Evolutionary conservation across 2,797 vertebrate genomes (phyloP).

Genomic region (Acanthurus leucopareius): DNA sequence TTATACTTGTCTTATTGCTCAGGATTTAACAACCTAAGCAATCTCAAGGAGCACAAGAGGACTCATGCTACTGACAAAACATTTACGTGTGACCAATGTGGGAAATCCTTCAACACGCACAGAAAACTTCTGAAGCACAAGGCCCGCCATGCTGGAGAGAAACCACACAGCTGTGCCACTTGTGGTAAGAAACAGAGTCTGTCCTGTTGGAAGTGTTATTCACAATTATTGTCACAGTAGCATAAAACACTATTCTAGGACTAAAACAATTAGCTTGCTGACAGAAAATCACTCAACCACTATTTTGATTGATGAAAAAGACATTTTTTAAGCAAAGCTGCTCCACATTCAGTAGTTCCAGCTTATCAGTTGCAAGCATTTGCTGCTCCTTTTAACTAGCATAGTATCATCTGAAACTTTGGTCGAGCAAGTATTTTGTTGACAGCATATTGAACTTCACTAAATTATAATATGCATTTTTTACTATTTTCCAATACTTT

Average conservation of each 20-base stretch:
- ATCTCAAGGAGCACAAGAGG: slow-evolving; percentile 98
- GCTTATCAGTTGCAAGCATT: not conserved
- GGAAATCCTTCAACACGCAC: slow-evolving; percentile 97
- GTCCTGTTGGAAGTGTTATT: not conserved
- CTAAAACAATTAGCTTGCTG: not conserved
- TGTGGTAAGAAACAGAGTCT: slow-evolving; percentile 86
- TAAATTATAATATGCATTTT: not conserved
- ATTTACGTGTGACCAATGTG: slow-evolving; percentile 97
- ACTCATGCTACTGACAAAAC: slow-evolving; percentile 93
- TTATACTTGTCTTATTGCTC: slow-evolving; percentile 23
- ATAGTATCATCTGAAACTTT: not conserved
- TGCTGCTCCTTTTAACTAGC: not conserved
- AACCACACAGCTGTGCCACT: slow-evolving; percentile 93
- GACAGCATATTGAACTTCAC: not conserved
- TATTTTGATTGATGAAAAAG: not conserved
- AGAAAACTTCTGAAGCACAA: slow-evolving; percentile 95
- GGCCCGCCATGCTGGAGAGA: slow-evolving; percentile 92
- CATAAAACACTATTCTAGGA: not conserved
- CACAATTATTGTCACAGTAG: not conserved
- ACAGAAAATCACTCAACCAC: not conserved
- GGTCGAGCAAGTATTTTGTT: not conserved
- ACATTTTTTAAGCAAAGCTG: not conserved
- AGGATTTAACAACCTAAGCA: slow-evolving; percentile 98
- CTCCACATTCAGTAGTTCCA: not conserved
- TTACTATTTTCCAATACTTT: not conserved